These are phyloP conservation scores for Oscheius sp. DNA, from an alignment of 2,888 invertebrate species.

Conservation along the genomic window DNA sequence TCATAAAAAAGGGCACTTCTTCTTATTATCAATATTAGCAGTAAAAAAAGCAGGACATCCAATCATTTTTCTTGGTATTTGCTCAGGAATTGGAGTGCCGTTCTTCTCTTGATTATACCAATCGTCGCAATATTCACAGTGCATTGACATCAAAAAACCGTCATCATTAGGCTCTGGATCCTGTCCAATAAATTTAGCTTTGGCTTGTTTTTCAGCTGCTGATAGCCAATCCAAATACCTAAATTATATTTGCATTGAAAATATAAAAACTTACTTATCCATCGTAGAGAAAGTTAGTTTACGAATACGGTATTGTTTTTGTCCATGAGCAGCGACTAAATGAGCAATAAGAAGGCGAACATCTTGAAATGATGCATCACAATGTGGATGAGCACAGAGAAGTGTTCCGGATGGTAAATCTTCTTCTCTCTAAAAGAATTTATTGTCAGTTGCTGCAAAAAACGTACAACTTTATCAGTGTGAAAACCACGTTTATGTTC, in stretches of 20 bases:
- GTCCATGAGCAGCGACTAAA: slow-evolving; percentile 31
- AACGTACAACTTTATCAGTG: slow-evolving; percentile 19
- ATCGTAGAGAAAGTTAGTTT: slow-evolving; percentile 19
- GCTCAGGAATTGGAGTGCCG: slow-evolving; percentile 18
- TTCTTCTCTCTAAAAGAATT: background rate
- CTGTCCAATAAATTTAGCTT: slow-evolving; percentile 8
- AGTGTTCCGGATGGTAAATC: slow-evolving; percentile 13
- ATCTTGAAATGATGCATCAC: slow-evolving; percentile 23
- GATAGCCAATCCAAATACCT: slow-evolving; percentile 21
- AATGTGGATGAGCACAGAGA: slow-evolving; percentile 31
- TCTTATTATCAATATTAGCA: slow-evolving; percentile 27
- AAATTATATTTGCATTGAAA: background rate
- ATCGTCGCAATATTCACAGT: slow-evolving; percentile 31
- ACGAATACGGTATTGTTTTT: slow-evolving; percentile 30
- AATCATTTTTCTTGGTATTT: slow-evolving; percentile 21
- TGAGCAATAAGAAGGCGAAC: slow-evolving; percentile 30
- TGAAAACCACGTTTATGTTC: slow-evolving; percentile 29
- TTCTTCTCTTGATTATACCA: slow-evolving; percentile 22
- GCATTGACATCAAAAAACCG: slow-evolving; percentile 17
- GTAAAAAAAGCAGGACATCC: slow-evolving; percentile 31
- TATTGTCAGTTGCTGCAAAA: background rate
- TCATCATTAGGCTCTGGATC: slow-evolving; percentile 6
- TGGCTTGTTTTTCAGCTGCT: background rate
- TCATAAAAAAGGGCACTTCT: slow-evolving; percentile 3
- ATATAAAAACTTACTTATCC: slow-evolving; percentile 6